These are phyloP conservation scores for Bettongia penicillata DNA, from an alignment of 2,113 vertebrate genomes.

Conservation along the genomic window DNA sequence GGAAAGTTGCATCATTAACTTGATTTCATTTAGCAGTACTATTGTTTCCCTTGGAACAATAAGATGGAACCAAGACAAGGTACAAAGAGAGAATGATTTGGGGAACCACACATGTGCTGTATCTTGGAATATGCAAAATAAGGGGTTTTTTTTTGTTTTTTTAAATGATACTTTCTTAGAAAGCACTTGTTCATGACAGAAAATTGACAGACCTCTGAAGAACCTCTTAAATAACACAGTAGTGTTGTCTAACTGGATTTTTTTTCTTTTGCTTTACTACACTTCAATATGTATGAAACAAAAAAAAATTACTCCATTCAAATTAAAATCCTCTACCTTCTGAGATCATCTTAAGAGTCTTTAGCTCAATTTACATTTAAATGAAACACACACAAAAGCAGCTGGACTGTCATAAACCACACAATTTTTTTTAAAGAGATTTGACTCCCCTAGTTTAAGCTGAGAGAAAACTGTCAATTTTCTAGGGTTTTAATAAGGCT, in stretches of 20 bases:
- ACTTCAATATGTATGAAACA: constrained; percentile 38
- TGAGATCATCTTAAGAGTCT: constrained; percentile 62
- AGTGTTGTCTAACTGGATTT: constrained; percentile 28
- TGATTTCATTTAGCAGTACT: constrained; percentile 50
- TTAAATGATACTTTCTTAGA: constrained; percentile 18
- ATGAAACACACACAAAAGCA: constrained; percentile 74
- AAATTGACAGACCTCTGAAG: constrained; percentile 49
- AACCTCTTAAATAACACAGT: constrained; percentile 44
- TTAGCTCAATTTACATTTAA: constrained; percentile 61
- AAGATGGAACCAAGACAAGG: constrained; percentile 3
- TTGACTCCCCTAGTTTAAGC: constrained; percentile 49
- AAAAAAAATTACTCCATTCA: constrained; percentile 64
- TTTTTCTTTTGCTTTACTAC: constrained; percentile 11
- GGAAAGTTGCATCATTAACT: constrained; percentile 26
- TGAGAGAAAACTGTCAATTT: constrained; percentile 50
- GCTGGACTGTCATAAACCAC: constrained; percentile 67
- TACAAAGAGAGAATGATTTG: constrained; percentile 9
- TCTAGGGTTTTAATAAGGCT: constrained; percentile 48
- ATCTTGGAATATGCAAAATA: constrained; percentile 50
- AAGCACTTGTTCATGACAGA: constrained; percentile 42
- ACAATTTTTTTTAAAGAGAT: constrained; percentile 53
- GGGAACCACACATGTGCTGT: constrained; percentile 27
- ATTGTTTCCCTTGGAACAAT: background rate
- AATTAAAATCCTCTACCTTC: constrained; percentile 61
- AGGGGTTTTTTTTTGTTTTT: constrained; percentile 13